A percentile compares a stretch with the other conserved stretches of the same genome.
phyloP scores from a whole-genome alignment of 2,797 vertebrate species.

The Heteromormyrus szaboi region DNA sequence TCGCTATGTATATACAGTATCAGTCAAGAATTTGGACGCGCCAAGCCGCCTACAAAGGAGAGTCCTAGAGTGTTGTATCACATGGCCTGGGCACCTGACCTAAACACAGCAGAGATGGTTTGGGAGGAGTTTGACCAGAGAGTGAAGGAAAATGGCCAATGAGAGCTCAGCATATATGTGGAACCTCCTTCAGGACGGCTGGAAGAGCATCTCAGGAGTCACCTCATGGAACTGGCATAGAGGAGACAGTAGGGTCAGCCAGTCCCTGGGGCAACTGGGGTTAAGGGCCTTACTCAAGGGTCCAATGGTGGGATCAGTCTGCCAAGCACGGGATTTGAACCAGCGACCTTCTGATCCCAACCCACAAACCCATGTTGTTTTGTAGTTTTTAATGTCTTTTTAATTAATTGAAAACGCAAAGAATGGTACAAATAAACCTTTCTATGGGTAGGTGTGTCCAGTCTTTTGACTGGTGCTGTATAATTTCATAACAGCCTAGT shows the following conservation, averaged over 20 bases:
- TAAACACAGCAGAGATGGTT: neutral
- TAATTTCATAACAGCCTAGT: neutral
- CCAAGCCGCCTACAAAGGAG: neutral
- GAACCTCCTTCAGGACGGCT: neutral
- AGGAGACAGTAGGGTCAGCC: neutral
- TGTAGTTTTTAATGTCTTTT: neutral
- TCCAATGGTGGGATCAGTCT: neutral
- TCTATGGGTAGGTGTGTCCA: neutral
- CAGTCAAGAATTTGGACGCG: too few relatives aligned
- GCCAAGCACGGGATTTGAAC: neutral
- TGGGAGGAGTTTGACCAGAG: neutral
- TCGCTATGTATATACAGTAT: neutral
- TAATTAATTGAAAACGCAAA: neutral
- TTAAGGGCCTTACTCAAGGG: neutral
- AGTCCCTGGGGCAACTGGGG: neutral
- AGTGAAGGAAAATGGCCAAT: neutral
- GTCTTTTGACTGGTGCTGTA: neutral
- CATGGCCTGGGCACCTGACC: neutral
- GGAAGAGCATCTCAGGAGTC: neutral
- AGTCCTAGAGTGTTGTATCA: neutral
- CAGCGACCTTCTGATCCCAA: neutral
- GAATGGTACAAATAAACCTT: neutral
- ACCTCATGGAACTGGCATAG: neutral
- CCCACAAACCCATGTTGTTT: neutral
- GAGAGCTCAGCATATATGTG: neutral